These are phyloP conservation scores for Rostratula benghalensis DNA, from an alignment of 2,113 vertebrate species.

Conservation along the genomic window DNA sequence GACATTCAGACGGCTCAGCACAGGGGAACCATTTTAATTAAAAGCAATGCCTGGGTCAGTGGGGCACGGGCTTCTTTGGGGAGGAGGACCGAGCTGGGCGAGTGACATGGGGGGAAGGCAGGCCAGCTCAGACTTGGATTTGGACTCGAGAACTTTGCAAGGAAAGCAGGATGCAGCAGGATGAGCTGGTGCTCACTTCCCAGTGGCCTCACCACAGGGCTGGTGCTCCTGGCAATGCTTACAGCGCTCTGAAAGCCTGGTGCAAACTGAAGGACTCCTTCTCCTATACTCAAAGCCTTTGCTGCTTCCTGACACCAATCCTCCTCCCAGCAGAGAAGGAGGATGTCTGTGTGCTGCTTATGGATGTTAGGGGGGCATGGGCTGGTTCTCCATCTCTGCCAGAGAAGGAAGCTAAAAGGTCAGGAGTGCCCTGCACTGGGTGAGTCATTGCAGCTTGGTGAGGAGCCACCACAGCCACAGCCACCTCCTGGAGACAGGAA, in stretches of 20 bases:
- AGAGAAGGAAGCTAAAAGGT: neutral
- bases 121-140: neutral
- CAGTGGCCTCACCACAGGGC: rapidly evolving
- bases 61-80: neutral
- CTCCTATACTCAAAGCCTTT: neutral
- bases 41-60: neutral
- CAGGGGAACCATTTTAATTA: slow-evolving; percentile 26
- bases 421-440: neutral
- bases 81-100: neutral
- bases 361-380: neutral
- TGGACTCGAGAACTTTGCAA: neutral
- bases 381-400: neutral
- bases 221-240: neutral
- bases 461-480: neutral
- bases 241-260: neutral
- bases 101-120: rapidly evolving
- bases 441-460: rapidly evolving
- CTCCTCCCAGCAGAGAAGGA: neutral
- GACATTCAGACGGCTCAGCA: neutral
- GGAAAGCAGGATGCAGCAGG: neutral
- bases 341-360: neutral
- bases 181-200: neutral
- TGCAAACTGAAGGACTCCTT: neutral
- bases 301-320: neutral
- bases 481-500: neutral